Evolutionary conservation across 2,888 invertebrate species (phyloP).

Genomic region (Camponotus fellah): DNA sequence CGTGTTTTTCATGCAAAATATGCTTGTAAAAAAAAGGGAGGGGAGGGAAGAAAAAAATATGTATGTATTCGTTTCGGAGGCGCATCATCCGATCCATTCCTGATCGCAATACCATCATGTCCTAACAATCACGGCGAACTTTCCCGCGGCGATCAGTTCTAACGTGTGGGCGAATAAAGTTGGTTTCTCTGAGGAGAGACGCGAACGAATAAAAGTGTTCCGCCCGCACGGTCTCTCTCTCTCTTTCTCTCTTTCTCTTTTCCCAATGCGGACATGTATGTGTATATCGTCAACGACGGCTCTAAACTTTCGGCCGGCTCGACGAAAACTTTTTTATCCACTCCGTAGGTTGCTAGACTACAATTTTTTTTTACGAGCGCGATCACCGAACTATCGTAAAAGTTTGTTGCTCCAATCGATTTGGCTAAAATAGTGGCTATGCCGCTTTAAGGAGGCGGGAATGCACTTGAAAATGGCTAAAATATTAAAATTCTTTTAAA

Average conservation of each 20-base stretch:
- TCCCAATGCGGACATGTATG: not conserved
- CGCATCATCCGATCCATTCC: not conserved
- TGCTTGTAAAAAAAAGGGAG: not conserved
- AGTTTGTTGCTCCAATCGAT: slow-evolving; percentile 21
- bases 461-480: not conserved
- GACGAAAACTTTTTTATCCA: slow-evolving; percentile 55
- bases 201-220: slow-evolving; percentile 40
- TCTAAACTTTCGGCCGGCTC: slow-evolving; percentile 47
- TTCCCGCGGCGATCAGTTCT: slow-evolving; percentile 19
- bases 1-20: slow-evolving; percentile 52
- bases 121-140: slow-evolving; percentile 38
- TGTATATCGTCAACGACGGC: slow-evolving; percentile 22
- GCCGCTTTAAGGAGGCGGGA: not conserved
- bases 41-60: not conserved
- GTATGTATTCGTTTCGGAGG: slow-evolving; percentile 20
- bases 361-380: slow-evolving; percentile 40
- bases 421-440: not conserved
- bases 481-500: not conserved
- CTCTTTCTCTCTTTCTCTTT: not conserved
- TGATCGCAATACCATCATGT: not conserved
- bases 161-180: slow-evolving; percentile 27
- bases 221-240: not conserved
- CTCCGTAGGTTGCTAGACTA: slow-evolving; percentile 40
- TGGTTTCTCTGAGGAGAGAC: slow-evolving; percentile 29
- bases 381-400: slow-evolving; percentile 44